Evolutionary conservation across 2,888 invertebrate species (phyloP).

Genomic region (Onchidella celtica): DNA sequence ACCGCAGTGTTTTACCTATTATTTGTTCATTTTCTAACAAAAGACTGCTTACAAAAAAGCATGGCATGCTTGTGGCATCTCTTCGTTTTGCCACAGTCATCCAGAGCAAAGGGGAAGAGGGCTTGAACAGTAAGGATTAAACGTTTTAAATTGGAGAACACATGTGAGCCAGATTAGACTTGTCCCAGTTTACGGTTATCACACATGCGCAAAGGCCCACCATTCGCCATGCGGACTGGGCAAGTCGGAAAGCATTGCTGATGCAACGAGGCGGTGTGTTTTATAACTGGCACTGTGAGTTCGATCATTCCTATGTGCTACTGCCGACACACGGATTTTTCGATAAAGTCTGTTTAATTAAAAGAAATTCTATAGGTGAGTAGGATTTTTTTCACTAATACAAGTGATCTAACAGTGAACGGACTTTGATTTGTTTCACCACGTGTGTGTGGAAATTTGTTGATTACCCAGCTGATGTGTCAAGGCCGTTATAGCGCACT

Average conservation of each 20-base stretch:
- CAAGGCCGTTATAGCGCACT: constrained; percentile 32
- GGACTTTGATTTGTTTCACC: constrained; percentile 20
- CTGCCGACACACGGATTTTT: not conserved
- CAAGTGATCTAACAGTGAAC: too few species aligned
- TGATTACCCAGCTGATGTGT: constrained; percentile 41
- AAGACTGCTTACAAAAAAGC: not conserved
- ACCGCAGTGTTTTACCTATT: too few species aligned
- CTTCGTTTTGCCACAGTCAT: too few species aligned
- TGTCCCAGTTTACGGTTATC: constrained; percentile 12
- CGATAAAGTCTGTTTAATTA: too few species aligned
- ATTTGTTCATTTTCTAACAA: not conserved
- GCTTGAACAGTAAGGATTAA: too few species aligned
- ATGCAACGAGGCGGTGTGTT: constrained; percentile 37
- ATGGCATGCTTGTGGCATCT: too few species aligned
- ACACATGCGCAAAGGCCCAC: constrained; percentile 29
- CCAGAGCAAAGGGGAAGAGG: too few species aligned
- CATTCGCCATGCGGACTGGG: constrained; percentile 18
- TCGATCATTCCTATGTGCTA: not conserved
- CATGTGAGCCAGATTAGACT: constrained; percentile 28
- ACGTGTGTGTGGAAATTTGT: constrained; percentile 49
- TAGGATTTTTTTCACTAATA: too few species aligned
- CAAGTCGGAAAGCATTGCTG: constrained; percentile 33
- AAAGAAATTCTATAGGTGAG: too few species aligned
- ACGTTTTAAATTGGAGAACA: too few species aligned
- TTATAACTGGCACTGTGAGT: constrained; percentile 29